phyloP scores from a whole-genome alignment of 1,140 invertebrate species.

The Diachasma alloeum region DNA sequence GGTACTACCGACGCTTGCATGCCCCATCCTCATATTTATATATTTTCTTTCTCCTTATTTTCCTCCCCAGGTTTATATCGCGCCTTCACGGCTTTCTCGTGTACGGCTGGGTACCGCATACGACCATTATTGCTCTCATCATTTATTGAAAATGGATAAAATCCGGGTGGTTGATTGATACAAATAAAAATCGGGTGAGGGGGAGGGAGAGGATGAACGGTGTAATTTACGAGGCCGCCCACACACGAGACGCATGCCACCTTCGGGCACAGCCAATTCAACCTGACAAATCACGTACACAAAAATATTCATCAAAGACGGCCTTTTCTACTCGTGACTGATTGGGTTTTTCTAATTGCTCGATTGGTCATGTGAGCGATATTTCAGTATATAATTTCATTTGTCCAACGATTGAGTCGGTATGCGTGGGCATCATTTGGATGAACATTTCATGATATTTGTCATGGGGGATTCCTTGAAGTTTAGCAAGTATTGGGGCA shows the following conservation, averaged over 20 bases:
- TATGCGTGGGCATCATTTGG: too few relatives aligned
- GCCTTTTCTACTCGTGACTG: too few relatives aligned
- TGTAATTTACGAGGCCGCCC: neutral
- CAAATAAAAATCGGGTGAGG: neutral
- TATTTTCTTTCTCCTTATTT: neutral
- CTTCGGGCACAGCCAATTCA: neutral
- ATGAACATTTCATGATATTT: too few relatives aligned
- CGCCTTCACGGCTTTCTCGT: neutral
- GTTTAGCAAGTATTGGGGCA: too few relatives aligned
- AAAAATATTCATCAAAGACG: neutral
- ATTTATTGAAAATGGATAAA: neutral
- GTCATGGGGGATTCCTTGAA: too few relatives aligned
- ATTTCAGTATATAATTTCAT: too few relatives aligned
- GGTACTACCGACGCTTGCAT: slow-evolving; percentile 34
- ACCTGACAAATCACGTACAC: neutral
- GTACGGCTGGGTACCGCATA: neutral
- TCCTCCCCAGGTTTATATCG: neutral
- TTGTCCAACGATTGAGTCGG: too few relatives aligned
- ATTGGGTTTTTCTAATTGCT: too few relatives aligned
- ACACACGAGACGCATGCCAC: neutral
- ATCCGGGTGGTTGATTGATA: neutral
- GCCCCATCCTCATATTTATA: slow-evolving; percentile 32
- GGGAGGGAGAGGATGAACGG: neutral
- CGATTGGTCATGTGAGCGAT: too few relatives aligned
- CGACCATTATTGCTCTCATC: neutral